phyloP scores from a whole-genome alignment of 2,888 invertebrate genomes.

The Siphlonurus alternatus region DNA sequence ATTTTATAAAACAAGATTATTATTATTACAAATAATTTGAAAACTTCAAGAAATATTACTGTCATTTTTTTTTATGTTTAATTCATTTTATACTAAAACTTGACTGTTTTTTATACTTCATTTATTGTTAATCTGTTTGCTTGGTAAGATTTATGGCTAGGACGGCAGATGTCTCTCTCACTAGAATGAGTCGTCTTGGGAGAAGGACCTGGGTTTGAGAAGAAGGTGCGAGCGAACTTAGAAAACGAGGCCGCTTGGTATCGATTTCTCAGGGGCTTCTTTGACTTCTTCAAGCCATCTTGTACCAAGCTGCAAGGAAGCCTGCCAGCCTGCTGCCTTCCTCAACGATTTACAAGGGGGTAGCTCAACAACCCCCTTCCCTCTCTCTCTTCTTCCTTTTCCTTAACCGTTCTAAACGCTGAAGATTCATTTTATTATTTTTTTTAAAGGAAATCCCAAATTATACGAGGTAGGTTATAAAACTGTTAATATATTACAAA shows the following conservation, averaged over 20 bases:
- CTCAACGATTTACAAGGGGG: background rate
- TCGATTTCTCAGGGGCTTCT: background rate
- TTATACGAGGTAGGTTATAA: background rate
- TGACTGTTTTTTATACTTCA: too few species aligned
- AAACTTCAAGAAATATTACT: too few species aligned
- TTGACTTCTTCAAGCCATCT: background rate
- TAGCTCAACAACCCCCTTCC: background rate
- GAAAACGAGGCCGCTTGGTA: too few species aligned
- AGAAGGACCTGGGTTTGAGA: background rate
- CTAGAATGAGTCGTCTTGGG: background rate
- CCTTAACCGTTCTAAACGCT: too few species aligned
- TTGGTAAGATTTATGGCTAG: too few species aligned
- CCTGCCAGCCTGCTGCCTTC: background rate
- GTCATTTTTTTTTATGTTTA: too few species aligned
- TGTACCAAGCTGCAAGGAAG: too few species aligned
- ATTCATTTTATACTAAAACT: too few species aligned
- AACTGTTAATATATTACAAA: background rate
- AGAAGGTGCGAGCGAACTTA: background rate
- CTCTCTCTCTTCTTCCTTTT: background rate
- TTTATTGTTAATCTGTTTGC: too few species aligned
- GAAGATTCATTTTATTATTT: background rate
- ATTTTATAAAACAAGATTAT: too few species aligned
- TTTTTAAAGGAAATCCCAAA: background rate
- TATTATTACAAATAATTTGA: too few species aligned
- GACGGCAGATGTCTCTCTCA: background rate